These are phyloP conservation scores for Boloria euphrosyne DNA, from an alignment of 2,888 invertebrate species.

Conservation along the genomic window DNA sequence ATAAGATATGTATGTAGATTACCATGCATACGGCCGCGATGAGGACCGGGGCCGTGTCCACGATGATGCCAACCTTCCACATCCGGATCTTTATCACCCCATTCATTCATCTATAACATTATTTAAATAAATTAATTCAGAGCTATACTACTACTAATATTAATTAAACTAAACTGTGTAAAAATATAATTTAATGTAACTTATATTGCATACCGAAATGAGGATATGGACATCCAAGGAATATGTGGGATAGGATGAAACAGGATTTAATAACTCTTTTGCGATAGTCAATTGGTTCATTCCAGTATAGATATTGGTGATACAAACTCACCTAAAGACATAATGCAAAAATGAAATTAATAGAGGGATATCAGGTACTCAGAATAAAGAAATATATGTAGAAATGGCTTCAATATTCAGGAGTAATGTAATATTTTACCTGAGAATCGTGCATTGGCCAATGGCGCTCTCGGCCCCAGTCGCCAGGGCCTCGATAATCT, in stretches of 20 bases:
- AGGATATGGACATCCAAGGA: slow-evolving; percentile 78
- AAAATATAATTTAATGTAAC: slow-evolving; percentile 16
- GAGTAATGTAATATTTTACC: slow-evolving; percentile 48
- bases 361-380: background rate
- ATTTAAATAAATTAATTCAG: too few relatives aligned
- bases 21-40: slow-evolving; percentile 79
- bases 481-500: slow-evolving; percentile 80
- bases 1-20: slow-evolving; percentile 23
- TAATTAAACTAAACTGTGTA: slow-evolving; percentile 5
- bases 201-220: slow-evolving; percentile 68
- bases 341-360: slow-evolving; percentile 41
- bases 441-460: slow-evolving; percentile 77
- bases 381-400: background rate
- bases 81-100: slow-evolving; percentile 77
- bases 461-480: slow-evolving; percentile 76
- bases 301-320: slow-evolving; percentile 65
- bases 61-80: slow-evolving; percentile 78
- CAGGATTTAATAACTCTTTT: slow-evolving; percentile 65
- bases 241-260: slow-evolving; percentile 75
- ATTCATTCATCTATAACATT: slow-evolving; percentile 70
- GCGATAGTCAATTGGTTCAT: slow-evolving; percentile 73
- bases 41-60: slow-evolving; percentile 69
- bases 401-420: background rate
- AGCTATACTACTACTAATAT: too few relatives aligned
- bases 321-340: slow-evolving; percentile 68